A percentile compares a stretch with the other conserved stretches of the same genome.
phyloP scores from a whole-genome alignment of 2,797 vertebrate genomes.

The Chaenodraco wilsoni region DNA sequence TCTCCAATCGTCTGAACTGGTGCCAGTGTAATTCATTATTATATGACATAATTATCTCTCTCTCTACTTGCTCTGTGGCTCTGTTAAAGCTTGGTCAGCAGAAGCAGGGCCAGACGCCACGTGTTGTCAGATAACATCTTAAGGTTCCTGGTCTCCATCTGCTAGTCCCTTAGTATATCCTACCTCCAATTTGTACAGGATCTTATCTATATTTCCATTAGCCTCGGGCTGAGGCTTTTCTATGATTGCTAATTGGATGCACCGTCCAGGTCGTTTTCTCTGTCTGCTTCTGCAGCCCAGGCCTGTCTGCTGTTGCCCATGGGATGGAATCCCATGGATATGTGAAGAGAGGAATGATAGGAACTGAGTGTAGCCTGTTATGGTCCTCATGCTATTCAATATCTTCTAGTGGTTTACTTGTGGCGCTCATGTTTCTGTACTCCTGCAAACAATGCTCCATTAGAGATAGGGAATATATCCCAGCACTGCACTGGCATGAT shows the following conservation, averaged over 20 bases:
- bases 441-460: constrained; percentile 29
- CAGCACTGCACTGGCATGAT: constrained; percentile 22
- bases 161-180: constrained; percentile 61
- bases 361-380: constrained; percentile 14
- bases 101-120: constrained; percentile 40
- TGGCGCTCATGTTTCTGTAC: constrained; percentile 6
- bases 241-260: constrained; percentile 72
- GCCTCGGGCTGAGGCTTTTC: constrained; percentile 57
- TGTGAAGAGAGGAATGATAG: constrained; percentile 32
- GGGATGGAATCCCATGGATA: constrained; percentile 41
- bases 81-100: constrained; percentile 73
- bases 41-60: constrained; percentile 67
- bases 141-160: constrained; percentile 63
- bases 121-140: constrained; percentile 72
- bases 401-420: constrained; percentile 12
- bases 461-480: constrained; percentile 34
- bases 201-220: constrained; percentile 79
- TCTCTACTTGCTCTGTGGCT: constrained; percentile 41
- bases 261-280: constrained; percentile 19
- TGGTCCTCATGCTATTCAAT: constrained; percentile 19
- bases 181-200: constrained; percentile 70
- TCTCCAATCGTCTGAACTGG: constrained; percentile 53
- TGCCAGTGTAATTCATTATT: constrained; percentile 61
- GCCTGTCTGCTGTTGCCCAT: constrained; percentile 48
- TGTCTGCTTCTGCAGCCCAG: constrained; percentile 40